Base-by-base conservation (phyloP, 2,888 invertebrate genomes). In the Philonicus albiceps region DNA sequence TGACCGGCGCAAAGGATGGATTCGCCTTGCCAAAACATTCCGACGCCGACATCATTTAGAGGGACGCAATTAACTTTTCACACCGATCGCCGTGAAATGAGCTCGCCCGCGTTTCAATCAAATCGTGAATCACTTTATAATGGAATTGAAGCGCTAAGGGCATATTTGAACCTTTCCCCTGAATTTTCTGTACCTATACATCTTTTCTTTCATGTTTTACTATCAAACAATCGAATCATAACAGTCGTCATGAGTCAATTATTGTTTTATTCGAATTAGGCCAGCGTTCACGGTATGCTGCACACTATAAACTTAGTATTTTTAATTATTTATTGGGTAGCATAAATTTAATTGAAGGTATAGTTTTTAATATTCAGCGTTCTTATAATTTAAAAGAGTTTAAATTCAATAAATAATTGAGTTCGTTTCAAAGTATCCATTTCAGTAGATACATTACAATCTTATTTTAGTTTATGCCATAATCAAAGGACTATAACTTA, bases 31-130 rank as follows among this genome's bases (percentile, higher is more conserved):
- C 84, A 84, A n/a, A 84, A 84, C 84, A 73, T 84, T n/a, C 84
- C 30, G 43, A 43, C 84, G 22, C 22, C 73, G 84, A 34, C 84
- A 84, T 73, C 84, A 84, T 43, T 73, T 84, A 73, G 73, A 43
- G 37, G 43, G 73, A 30, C 84, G 84, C 76, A 86, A 86, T 86
- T 86, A 86, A 86, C 86, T 86, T 86, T 86, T 86, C 86, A 86
- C 86, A 86, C 86, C 64, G 55, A 78, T 19, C 53, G 64, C 86
- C 86, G 76, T 78, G 86, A 86, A 86, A 86, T 86, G 22, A 55
- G 64, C 76, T 76, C 40, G 34, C 2, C 76, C 37, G 55, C 37
- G 64, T 86, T 86, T 86, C 86, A 86, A 86, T 86, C 86, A 86
- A 78, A 78, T 76, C 86, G 86, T 86, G 86, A 86, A 86, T 86